Base-by-base conservation (phyloP, 2,888 invertebrate species). In the Drosophila recens region DNA sequence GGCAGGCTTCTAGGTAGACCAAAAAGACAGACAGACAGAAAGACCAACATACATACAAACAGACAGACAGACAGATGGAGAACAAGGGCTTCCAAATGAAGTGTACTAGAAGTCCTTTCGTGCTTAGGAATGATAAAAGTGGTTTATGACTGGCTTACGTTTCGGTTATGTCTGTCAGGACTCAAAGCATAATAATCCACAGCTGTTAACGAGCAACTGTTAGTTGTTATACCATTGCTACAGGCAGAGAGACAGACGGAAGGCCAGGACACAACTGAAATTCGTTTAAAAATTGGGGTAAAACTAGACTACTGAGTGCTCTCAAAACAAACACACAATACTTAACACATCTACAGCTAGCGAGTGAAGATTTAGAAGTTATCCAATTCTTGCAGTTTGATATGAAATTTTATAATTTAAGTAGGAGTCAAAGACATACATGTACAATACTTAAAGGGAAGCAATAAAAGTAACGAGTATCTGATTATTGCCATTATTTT, bases 51-150 rank as follows among this genome's bases (percentile, higher is more conserved):
- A 56, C 57, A 65, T 43, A 43, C 34, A 46, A 11, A 53, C 23
- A 30, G 42, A 53, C 57, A 59, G 42, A 45, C 61, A 59, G 42
- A 45, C 58, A 66, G 27, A 53, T n/a, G 42, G 46, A 51, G 48
- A 40, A 46, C 34, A 38, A 54, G 48, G 45, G 36, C 42, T 66
- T 36, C 38, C 51, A 67, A 77, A 80, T 72, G 38, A 80, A 72
- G 51, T 79, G 58, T 67, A 62, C 56, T 56, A 40, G 42, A 34
- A 46, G 61, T 58, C 34, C 57, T 20, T 64, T 64, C 43, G 64
- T 79, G 81, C 65, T 63, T 40, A 59, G 66, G 68, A 64, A 76
- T 82, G 80, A 88, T 79, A 82, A 82, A 88, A 73, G 68, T 79
- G 80, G 77, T 90, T 88, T 84, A 86, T 82, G 80, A 73, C 59